Evolutionary conservation across 2,113 vertebrate genomes (phyloP).

Genomic region (Mormyrus iriodes): DNA sequence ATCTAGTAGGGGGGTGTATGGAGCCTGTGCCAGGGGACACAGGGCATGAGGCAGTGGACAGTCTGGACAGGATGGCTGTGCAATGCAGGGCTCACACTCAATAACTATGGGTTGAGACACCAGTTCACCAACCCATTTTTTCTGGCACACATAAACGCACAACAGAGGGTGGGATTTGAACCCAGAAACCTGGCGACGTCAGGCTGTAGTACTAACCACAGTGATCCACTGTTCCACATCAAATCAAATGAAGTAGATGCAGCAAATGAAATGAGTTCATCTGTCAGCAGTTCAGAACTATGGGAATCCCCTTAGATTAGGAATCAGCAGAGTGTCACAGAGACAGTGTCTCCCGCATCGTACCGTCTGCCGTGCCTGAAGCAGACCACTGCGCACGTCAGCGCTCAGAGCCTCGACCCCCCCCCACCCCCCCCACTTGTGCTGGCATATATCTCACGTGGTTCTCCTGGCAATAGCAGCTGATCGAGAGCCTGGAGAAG

Average conservation of each 20-base stretch:
- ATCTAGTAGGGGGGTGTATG: not conserved
- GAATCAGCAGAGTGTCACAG: not conserved
- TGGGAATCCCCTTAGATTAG: not conserved
- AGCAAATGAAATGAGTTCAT: not conserved
- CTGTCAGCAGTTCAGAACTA: not conserved
- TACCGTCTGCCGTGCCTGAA: not conserved
- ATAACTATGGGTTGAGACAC: not conserved
- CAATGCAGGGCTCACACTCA: not conserved
- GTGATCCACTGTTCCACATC: not conserved
- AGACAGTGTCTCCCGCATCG: not conserved
- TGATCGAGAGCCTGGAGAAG: constrained; percentile 87
- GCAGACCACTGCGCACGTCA: too few species aligned
- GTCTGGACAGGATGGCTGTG: not conserved
- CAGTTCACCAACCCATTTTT: not conserved
- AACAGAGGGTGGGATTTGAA: not conserved
- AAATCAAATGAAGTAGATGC: not conserved
- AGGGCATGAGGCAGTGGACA: not conserved
- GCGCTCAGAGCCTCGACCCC: not conserved
- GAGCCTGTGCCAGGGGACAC: not conserved
- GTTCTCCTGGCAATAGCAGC: constrained; percentile 66
- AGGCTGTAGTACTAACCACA: not conserved
- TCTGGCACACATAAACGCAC: not conserved
- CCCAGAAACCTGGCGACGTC: not conserved
- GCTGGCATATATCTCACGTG: not conserved
- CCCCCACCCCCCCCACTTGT: too few species aligned